Evolutionary conservation across 2,888 invertebrate genomes (phyloP).

Genomic region (Glomeris marginata): DNA sequence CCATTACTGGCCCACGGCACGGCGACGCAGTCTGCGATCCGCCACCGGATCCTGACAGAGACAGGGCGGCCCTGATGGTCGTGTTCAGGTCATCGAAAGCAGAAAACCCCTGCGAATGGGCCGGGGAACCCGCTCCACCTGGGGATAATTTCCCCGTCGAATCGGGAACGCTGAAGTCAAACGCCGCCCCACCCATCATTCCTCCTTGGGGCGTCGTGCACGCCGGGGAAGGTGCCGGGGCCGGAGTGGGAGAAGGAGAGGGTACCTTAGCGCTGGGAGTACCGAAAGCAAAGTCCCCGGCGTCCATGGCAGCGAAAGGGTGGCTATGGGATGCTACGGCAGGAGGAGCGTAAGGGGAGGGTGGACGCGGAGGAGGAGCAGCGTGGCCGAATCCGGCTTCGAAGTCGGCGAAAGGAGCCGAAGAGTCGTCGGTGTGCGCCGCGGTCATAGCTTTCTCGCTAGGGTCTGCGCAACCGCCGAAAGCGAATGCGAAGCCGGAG

Average conservation of each 20-base stretch:
- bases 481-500: slow-evolving; percentile 8
- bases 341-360: slow-evolving; percentile 4
- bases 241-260: slow-evolving; percentile 5
- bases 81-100: slow-evolving; percentile 15
- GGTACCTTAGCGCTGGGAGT: slow-evolving; percentile 7
- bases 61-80: slow-evolving; percentile 15
- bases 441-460: background rate
- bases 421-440: background rate
- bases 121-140: slow-evolving; percentile 5
- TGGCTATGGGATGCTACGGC: background rate
- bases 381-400: slow-evolving; percentile 6
- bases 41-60: slow-evolving; percentile 10
- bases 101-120: slow-evolving; percentile 4
- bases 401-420: slow-evolving; percentile 8
- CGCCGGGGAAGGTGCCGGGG: slow-evolving; percentile 8
- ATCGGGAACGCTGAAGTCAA: background rate
- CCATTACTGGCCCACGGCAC: background rate
- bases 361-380: slow-evolving; percentile 14
- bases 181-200: background rate
- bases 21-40: background rate
- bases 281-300: slow-evolving; percentile 1
- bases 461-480: slow-evolving; percentile 9
- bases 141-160: too few relatives aligned
- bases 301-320: background rate
- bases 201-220: background rate